Evolutionary conservation across 2,797 vertebrate genomes (phyloP).

Genomic region (Gephyroberyx darwinii): DNA sequence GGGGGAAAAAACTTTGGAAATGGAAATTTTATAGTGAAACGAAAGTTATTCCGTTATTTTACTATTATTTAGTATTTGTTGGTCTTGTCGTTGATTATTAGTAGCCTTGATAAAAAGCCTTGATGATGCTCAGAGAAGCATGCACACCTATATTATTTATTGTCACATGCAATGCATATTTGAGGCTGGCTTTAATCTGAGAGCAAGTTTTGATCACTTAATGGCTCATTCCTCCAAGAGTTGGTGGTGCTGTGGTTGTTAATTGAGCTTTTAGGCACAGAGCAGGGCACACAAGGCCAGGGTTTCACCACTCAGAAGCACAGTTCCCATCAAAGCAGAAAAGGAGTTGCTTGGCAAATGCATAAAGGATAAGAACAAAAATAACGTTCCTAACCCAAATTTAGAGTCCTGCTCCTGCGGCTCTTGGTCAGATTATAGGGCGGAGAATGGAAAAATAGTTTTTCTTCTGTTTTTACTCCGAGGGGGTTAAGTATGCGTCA

Average conservation of each 20-base stretch:
- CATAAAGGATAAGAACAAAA: conserved; percentile 75
- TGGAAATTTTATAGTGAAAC: not conserved
- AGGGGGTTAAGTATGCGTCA: conserved; percentile 51
- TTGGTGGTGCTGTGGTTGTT: conserved; percentile 37
- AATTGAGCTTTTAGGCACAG: conserved; percentile 54
- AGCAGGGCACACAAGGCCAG: conserved; percentile 58
- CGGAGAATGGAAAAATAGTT: conserved; percentile 55
- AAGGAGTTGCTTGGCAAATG: conserved; percentile 68
- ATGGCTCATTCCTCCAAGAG: conserved; percentile 41
- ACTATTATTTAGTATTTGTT: conserved; percentile 7
- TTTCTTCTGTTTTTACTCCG: conserved; percentile 49
- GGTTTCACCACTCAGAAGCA: conserved; percentile 31
- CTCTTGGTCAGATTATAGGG: conserved; percentile 74
- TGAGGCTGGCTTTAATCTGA: conserved; percentile 36
- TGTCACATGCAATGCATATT: conserved; percentile 39
- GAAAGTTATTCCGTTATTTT: conserved; percentile 8
- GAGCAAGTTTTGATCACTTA: conserved; percentile 45
- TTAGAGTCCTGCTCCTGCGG: conserved; percentile 67
- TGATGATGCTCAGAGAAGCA: conserved; percentile 20
- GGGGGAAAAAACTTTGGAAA: not conserved
- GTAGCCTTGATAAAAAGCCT: conserved; percentile 9
- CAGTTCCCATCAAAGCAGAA: conserved; percentile 56
- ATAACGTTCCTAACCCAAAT: conserved; percentile 74
- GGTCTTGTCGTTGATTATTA: conserved; percentile 1
- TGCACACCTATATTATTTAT: conserved; percentile 11